Conservation (phyloP, 2,888 invertebrate genomes). For the Erynnis tages region DNA sequence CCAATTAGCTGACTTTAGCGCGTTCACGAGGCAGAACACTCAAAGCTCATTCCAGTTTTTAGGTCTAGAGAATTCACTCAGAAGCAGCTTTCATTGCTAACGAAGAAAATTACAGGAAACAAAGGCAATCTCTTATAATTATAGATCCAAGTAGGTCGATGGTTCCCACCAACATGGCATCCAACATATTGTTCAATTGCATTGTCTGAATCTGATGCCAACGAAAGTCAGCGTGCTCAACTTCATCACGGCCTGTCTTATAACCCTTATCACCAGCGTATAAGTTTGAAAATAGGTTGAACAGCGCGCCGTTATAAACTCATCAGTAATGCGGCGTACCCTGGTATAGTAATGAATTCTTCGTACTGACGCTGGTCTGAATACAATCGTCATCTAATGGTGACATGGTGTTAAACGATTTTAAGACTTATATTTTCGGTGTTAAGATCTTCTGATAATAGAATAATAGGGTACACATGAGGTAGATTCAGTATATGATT, state of each 20-base stretch:
- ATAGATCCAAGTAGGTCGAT: conserved; percentile 13
- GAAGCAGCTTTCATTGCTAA: conserved; percentile 21
- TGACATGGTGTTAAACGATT: too few relatives aligned
- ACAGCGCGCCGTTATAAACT: too few relatives aligned
- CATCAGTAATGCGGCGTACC: too few relatives aligned
- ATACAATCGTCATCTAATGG: too few relatives aligned
- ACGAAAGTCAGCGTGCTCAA: conserved; percentile 6
- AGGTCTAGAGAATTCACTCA: conserved; percentile 14
- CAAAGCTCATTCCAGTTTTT: conserved; percentile 12
- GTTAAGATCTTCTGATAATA: too few relatives aligned
- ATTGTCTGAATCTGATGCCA: conserved; percentile 19
- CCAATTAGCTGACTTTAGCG: background rate
- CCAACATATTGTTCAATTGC: conserved; percentile 24
- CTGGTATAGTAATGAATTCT: background rate
- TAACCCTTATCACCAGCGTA: background rate
- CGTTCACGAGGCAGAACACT: background rate
- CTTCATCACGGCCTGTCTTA: background rate
- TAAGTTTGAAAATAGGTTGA: conserved; percentile 1
- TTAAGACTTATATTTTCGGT: too few relatives aligned
- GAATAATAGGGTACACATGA: too few relatives aligned
- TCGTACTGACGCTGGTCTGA: background rate
- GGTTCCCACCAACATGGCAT: conserved; percentile 25
- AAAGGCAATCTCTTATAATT: conserved; percentile 31
- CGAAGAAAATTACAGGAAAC: conserved; percentile 27
- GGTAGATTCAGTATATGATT: too few relatives aligned